Conservation (phyloP, 2,888 invertebrate genomes). For the Julus scandinavius region DNA sequence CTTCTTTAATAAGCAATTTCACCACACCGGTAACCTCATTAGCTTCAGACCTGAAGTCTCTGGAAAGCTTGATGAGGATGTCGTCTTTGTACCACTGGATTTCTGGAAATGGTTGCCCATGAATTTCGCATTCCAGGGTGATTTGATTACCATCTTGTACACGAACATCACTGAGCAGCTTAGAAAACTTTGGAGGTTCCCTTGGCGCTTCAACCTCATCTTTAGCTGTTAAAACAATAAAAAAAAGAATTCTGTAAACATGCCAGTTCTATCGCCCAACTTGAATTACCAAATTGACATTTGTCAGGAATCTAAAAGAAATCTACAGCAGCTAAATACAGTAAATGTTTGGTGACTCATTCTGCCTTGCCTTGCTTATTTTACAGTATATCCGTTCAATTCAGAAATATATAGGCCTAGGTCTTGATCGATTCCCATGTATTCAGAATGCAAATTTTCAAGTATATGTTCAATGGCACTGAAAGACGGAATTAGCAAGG, state of each 20-base stretch:
- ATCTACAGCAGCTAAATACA: neutral
- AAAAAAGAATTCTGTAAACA: neutral
- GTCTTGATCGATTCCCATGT: neutral
- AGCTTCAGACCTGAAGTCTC: slow-evolving; percentile 77
- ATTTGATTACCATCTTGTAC: slow-evolving; percentile 71
- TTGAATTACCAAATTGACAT: neutral
- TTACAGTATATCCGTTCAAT: neutral
- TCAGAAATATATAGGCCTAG: neutral
- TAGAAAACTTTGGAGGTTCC: slow-evolving; percentile 27
- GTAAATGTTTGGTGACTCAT: neutral
- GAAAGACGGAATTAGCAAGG: neutral
- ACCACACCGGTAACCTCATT: slow-evolving; percentile 74
- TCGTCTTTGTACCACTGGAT: slow-evolving; percentile 64
- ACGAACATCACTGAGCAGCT: neutral
- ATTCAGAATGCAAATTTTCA: neutral
- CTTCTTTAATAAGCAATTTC: slow-evolving; percentile 72
- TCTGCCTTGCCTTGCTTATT: neutral
- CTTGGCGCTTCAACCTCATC: neutral
- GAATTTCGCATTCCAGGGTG: slow-evolving; percentile 75
- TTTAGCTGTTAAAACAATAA: neutral
- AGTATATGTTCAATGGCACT: neutral
- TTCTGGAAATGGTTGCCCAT: slow-evolving; percentile 68
- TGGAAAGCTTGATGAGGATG: slow-evolving; percentile 72
- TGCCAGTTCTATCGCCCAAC: neutral
- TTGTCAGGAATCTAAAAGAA: too few relatives aligned